A percentile compares a stretch with the other conserved stretches of the same genome.
These are phyloP conservation scores for Tolypeutes matacus DNA, from an alignment of 2,797 vertebrate species.

Conservation along the genomic window DNA sequence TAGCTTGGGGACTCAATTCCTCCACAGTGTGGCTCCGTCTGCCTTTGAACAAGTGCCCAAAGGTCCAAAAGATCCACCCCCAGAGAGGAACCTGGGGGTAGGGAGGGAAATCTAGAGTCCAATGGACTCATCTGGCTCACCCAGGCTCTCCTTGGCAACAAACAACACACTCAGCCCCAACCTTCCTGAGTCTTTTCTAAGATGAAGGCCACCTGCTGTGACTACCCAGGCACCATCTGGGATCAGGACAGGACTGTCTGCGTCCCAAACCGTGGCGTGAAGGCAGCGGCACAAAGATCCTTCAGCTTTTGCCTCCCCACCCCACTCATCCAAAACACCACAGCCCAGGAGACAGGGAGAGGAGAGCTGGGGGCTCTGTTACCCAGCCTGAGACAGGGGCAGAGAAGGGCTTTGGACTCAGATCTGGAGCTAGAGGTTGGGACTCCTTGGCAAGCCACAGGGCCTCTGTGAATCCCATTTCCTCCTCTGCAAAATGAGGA, in stretches of 20 bases:
- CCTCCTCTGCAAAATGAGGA: background rate
- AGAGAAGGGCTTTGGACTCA: background rate
- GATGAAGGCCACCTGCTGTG: too few relatives aligned
- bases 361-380: fast-evolving
- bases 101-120: background rate
- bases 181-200: too few relatives aligned
- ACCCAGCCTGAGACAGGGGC: background rate
- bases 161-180: too few relatives aligned
- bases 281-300: background rate
- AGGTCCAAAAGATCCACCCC: background rate
- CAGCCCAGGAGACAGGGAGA: background rate
- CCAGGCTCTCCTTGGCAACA: too few relatives aligned
- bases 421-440: background rate
- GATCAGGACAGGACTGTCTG: too few relatives aligned
- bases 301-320: background rate
- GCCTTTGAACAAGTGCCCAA: background rate
- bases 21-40: background rate
- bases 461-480: background rate
- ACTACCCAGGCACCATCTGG: too few relatives aligned
- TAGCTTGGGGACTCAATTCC: background rate
- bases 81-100: background rate
- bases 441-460: background rate
- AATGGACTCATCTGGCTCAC: background rate
- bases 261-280: background rate
- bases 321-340: too few relatives aligned